phyloP scores from a whole-genome alignment of 1,140 invertebrate genomes.

The Lepidurus arcticus region DNA sequence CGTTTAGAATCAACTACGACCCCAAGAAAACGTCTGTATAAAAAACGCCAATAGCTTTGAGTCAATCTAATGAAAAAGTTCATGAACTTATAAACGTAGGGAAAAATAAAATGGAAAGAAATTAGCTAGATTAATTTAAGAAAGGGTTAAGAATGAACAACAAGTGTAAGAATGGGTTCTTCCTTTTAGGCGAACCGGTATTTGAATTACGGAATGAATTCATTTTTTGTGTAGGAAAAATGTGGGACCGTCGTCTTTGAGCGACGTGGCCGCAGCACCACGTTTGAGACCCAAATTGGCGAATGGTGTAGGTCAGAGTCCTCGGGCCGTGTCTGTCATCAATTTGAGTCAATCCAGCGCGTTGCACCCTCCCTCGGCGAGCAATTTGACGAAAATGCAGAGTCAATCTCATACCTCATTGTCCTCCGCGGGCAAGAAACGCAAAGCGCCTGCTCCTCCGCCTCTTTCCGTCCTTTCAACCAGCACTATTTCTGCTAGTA shows the following conservation, averaged over 20 bases:
- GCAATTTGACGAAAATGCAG: slow-evolving; percentile 36
- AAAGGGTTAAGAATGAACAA: too few relatives aligned
- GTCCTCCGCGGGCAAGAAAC: slow-evolving; percentile 37
- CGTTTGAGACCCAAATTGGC: slow-evolving; percentile 40
- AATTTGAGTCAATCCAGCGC: slow-evolving; percentile 23
- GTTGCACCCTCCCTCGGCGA: slow-evolving; percentile 27
- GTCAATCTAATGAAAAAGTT: too few relatives aligned
- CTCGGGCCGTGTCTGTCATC: slow-evolving; percentile 33
- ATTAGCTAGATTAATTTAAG: too few relatives aligned
- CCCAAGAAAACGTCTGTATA: too few relatives aligned
- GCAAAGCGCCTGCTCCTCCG: slow-evolving; percentile 40
- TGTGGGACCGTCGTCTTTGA: slow-evolving; percentile 41
- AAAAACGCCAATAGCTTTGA: too few relatives aligned
- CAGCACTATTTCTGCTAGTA: slow-evolving; percentile 28
- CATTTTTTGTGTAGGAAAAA: slow-evolving; percentile 39
- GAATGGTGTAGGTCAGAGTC: slow-evolving; percentile 36
- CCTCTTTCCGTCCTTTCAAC: slow-evolving; percentile 26
- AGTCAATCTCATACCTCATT: slow-evolving; percentile 37
- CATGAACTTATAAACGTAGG: too few relatives aligned
- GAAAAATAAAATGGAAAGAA: too few relatives aligned
- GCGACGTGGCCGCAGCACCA: slow-evolving; percentile 39
- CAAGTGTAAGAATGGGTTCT: too few relatives aligned
- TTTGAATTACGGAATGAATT: too few relatives aligned
- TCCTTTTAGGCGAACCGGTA: too few relatives aligned
- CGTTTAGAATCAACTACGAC: too few relatives aligned